Base-by-base conservation (phyloP, 2,797 vertebrate genomes). In the Sebastes vulpes region DNA sequence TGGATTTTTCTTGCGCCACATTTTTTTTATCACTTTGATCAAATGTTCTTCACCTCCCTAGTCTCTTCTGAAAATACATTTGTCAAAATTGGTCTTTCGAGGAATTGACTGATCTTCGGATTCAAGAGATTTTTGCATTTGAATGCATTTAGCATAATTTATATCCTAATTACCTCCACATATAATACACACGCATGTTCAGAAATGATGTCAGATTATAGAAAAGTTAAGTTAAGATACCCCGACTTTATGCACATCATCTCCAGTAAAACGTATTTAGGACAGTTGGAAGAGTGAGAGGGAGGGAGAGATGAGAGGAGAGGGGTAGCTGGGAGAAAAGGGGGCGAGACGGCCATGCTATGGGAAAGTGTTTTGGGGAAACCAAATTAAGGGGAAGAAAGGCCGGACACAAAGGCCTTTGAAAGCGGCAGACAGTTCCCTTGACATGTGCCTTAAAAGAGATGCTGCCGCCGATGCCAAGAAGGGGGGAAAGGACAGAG, bases 381-480 rank as follows among this genome's bases (percentile, higher is more conserved):
- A 94, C 90, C 92, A 92, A 93, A 93, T 94, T 90, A 94, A 90
- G 86, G 89, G 82, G 83, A 94, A 94, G 93, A 95, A 94, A 95
- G 91, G 89, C 77, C 9, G 79, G 89, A 92, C 88, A 95, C 94
- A 94, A 95, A 94, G 86, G 90, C 89, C 89, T 94, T 93, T 92
- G 89, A 93, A 92, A 94, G 89, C 74, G 64, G 91, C 94, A 95
- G 95, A 96, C 95, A 96, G 95, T 94, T 96, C 95, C 90, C 94
- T 93, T 96, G 93, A 95, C 92, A 93, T 93, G 91, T 88, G 92
- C 93, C 93, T 94, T 94, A 95, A 95, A 95, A 95, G 95, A 95
- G 93, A 95, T 94, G 92, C 94, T 93, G 93, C 91, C 42, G 77
- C 87, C 29, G 77, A 93, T 94, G 94, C 94, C 95, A 96, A 94